Evolutionary conservation across 2,113 vertebrate genomes (phyloP).

Genomic region (Hylia prasina): DNA sequence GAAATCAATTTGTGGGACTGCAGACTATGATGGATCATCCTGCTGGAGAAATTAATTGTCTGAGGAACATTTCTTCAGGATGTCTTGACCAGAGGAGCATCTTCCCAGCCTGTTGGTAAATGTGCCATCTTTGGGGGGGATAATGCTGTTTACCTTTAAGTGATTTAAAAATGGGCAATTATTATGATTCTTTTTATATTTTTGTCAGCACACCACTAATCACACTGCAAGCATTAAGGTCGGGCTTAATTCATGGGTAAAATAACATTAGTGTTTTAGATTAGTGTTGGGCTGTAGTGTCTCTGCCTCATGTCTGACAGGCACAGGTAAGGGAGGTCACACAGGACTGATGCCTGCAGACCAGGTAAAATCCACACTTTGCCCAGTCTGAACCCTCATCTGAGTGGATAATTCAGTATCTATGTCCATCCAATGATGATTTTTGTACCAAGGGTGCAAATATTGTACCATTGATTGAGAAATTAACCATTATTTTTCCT

Average conservation of each 20-base stretch:
- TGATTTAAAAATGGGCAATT: background rate
- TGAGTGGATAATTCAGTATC: background rate
- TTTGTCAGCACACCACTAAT: background rate
- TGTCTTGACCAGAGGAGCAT: background rate
- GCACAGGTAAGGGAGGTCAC: background rate
- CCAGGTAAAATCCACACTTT: background rate
- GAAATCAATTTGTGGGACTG: background rate
- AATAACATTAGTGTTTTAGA: background rate
- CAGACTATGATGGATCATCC: background rate
- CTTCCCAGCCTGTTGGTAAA: background rate
- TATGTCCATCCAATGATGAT: background rate
- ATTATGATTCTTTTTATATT: fast-evolving
- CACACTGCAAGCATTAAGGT: background rate
- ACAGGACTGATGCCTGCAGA: background rate
- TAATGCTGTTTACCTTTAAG: background rate
- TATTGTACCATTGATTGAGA: background rate
- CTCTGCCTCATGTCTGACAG: background rate
- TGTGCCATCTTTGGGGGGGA: background rate
- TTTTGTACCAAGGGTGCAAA: background rate
- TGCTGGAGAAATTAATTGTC: conserved; percentile 7
- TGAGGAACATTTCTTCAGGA: background rate
- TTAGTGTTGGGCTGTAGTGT: background rate
- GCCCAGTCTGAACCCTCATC: background rate
- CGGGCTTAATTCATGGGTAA: background rate
- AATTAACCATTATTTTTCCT: background rate